phyloP scores from a whole-genome alignment of 2,888 invertebrate species.

The Spisula solida region DNA sequence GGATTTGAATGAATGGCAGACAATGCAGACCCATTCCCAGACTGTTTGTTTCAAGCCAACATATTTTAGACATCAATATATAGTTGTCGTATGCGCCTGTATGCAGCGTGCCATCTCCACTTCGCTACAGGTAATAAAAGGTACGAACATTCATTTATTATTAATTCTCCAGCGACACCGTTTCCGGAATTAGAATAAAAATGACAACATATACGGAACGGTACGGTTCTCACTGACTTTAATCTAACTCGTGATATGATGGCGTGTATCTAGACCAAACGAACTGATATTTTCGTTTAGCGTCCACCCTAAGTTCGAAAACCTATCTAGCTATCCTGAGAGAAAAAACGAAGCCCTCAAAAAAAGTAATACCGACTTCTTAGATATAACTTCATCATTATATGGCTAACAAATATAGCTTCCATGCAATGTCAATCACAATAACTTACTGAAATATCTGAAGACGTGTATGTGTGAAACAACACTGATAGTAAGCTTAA shows the following conservation, averaged over 20 bases:
- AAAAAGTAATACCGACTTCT: too few species aligned
- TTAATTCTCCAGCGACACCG: background rate
- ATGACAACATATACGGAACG: background rate
- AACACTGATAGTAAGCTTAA: too few species aligned
- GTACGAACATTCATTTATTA: constrained; percentile 11
- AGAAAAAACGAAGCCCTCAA: too few species aligned
- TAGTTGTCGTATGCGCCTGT: background rate
- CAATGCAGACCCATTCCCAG: background rate
- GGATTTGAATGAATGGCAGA: background rate
- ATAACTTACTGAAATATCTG: too few species aligned
- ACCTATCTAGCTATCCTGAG: too few species aligned
- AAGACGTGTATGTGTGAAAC: too few species aligned
- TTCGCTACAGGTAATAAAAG: background rate
- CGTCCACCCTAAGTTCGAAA: too few species aligned
- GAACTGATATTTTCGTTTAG: too few species aligned
- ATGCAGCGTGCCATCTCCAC: background rate
- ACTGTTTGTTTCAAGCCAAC: background rate
- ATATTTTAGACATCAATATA: background rate
- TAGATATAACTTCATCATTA: too few species aligned
- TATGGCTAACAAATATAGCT: too few species aligned
- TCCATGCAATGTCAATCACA: too few species aligned
- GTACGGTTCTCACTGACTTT: background rate
- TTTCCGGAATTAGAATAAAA: background rate
- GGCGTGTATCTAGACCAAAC: background rate
- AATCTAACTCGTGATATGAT: background rate